phyloP scores from a whole-genome alignment of 2,888 invertebrate genomes.

The Parasteatoda lunata region DNA sequence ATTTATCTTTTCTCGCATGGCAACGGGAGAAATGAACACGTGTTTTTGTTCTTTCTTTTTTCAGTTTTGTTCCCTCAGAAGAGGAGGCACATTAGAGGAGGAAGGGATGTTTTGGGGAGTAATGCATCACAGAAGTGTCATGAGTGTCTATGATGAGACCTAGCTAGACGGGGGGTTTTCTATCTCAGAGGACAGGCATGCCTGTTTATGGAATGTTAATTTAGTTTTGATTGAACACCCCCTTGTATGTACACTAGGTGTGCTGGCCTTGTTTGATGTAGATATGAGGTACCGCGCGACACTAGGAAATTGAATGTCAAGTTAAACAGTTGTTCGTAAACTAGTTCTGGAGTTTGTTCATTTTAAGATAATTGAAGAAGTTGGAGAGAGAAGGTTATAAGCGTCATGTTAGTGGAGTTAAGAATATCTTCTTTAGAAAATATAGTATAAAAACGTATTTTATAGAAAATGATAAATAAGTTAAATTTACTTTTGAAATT shows the following conservation, averaged over 20 bases:
- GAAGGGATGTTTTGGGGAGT: not conserved
- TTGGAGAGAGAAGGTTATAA: no score
- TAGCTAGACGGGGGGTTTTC: not conserved
- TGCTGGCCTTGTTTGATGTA: not conserved
- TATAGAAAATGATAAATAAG: no score
- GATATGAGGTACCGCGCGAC: no score
- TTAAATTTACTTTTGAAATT: no score
- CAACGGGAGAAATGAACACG: slow-evolving; percentile 35
- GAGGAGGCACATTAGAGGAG: not conserved
- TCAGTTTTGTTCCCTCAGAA: not conserved
- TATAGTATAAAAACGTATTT: no score
- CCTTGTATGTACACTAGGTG: not conserved
- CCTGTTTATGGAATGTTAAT: slow-evolving; percentile 32
- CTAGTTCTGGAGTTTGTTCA: no score
- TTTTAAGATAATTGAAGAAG: no score
- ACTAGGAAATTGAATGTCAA: no score
- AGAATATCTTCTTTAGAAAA: no score
- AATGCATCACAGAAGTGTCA: slow-evolving; percentile 30
- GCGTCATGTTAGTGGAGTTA: no score
- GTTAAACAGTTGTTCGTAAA: no score
- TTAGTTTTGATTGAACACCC: slow-evolving; percentile 33
- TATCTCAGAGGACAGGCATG: not conserved
- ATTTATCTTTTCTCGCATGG: slow-evolving; percentile 18
- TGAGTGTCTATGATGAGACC: slow-evolving; percentile 11
- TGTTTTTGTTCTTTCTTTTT: slow-evolving; percentile 28